Evolutionary conservation across 1,140 invertebrate species (phyloP), one percentile per base, ranked within the genome.

Genomic region (Drosophila rhopaloa): DNA sequence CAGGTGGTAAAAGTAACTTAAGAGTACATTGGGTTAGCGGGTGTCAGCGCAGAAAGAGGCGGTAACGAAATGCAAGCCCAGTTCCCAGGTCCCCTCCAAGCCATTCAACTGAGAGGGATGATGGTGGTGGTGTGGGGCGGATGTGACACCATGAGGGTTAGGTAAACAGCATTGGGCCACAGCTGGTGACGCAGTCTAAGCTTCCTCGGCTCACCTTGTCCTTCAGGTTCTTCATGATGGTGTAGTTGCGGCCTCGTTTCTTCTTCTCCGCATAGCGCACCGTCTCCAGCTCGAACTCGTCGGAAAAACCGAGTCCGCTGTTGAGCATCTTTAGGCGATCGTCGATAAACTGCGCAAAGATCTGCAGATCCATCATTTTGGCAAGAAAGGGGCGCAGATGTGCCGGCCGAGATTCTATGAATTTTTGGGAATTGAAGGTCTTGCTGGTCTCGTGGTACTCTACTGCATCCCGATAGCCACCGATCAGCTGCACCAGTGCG

Each of bases 291-390:
- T 99, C 98, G 93, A 99, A 99, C 90, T 98, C 96, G 92, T 99
- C 98, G n/a, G 95, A 96, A 90, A 98, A 98, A 1, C 97, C 97
- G 43, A 96, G 93, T 2, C 97, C 98, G 27, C 96, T 95, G 93
- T 98, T 98, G 38, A 98, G 94, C 93, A 98, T 95, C 71, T 97
- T 96, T 74, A 99, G 93, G 84, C 98, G 94, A 93, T 98, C 97
- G 89, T 98, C 97, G 79, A 98, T 97, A 93, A 99, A 99, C 94
- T 98, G 97, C 90, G 97, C 96, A 93, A 99, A 99, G 81, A 98
- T 98, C 93, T 99, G 98, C 13, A 98, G 94, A 65, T 98, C 95
- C 50, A 98, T 93, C 95, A 99, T 98, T 93, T 97, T 97, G 80
- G 95, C 94, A 27, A 98, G 93, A 93, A 98, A 98, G 2, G 97